Conservation (phyloP, 2,888 invertebrate genomes). For the Crioceris asparagi region DNA sequence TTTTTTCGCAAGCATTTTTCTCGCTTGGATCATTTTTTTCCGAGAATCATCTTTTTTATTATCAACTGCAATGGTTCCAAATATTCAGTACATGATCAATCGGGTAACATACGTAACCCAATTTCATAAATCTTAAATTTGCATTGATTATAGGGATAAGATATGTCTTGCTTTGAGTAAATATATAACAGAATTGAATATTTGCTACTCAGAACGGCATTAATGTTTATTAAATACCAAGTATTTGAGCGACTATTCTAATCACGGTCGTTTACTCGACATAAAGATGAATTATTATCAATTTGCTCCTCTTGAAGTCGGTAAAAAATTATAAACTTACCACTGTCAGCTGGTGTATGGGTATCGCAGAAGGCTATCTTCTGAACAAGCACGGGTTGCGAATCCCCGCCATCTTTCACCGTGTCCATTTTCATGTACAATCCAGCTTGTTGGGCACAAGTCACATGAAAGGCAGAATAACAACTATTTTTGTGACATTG, state of each 20-base stretch:
- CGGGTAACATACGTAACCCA: no score
- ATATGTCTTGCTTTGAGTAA: no score
- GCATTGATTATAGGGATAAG: no score
- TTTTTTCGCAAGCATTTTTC: conserved; percentile 79
- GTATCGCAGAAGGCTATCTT: conserved; percentile 95
- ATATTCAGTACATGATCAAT: not conserved
- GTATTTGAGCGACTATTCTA: no score
- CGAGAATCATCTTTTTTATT: conserved; percentile 53
- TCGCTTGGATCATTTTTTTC: conserved; percentile 77
- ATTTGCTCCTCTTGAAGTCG: not conserved
- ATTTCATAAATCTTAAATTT: no score
- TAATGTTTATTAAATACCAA: no score
- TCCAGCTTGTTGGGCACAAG: conserved; percentile 94
- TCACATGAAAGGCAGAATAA: conserved; percentile 97
- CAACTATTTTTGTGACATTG: conserved; percentile 96
- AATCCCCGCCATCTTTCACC: conserved; percentile 45
- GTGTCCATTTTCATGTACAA: conserved; percentile 96
- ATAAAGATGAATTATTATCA: no score
- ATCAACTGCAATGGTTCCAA: conserved; percentile 15
- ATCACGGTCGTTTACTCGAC: no score
- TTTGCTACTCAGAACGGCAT: no score
- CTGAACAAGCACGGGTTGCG: conserved; percentile 73
- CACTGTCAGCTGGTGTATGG: conserved; percentile 63
- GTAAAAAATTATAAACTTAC: conserved; percentile 1
- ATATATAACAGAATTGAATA: not conserved